phyloP scores from a whole-genome alignment of 2,113 vertebrate species.

The Corydoras maculifer region DNA sequence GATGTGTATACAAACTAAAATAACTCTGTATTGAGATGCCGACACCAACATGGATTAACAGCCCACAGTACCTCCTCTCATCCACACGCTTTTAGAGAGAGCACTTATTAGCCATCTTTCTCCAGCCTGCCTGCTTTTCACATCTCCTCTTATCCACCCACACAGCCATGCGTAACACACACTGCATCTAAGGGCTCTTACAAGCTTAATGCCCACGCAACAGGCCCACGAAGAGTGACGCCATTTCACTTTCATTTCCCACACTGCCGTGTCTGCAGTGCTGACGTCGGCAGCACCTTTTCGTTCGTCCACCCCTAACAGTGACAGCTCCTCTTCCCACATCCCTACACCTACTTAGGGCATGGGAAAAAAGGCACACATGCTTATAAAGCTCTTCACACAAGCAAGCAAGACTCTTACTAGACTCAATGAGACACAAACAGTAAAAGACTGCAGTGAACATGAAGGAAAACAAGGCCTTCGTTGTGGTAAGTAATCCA shows the following conservation, averaged over 20 bases:
- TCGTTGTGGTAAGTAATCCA: constrained; percentile 15
- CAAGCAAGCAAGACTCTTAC: constrained; percentile 1
- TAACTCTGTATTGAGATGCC: too few relatives aligned
- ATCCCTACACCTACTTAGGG: constrained; percentile 33
- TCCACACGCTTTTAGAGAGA: too few relatives aligned
- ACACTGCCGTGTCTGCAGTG: constrained; percentile 10
- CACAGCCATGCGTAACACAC: constrained; percentile 1
- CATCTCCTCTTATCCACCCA: neutral
- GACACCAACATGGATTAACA: too few relatives aligned
- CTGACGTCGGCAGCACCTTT: constrained; percentile 26
- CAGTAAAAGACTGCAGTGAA: constrained; percentile 8
- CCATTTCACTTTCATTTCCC: constrained; percentile 28
- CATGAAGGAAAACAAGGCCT: neutral
- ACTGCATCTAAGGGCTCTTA: neutral
- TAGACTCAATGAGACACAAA: constrained; percentile 13
- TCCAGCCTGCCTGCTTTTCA: too few relatives aligned
- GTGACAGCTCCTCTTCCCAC: constrained; percentile 36
- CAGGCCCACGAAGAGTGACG: constrained; percentile 8
- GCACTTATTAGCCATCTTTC: too few relatives aligned
- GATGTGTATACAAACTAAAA: too few relatives aligned
- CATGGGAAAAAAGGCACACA: constrained; percentile 22
- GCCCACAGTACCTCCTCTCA: too few relatives aligned
- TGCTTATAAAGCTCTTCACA: constrained; percentile 38
- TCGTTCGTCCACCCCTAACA: neutral
- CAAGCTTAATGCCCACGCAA: constrained; percentile 5